Evolutionary conservation across 2,888 invertebrate genomes (phyloP), one percentile per base, ranked within the genome.

Genomic region (Dorcus parallelipipedus): DNA sequence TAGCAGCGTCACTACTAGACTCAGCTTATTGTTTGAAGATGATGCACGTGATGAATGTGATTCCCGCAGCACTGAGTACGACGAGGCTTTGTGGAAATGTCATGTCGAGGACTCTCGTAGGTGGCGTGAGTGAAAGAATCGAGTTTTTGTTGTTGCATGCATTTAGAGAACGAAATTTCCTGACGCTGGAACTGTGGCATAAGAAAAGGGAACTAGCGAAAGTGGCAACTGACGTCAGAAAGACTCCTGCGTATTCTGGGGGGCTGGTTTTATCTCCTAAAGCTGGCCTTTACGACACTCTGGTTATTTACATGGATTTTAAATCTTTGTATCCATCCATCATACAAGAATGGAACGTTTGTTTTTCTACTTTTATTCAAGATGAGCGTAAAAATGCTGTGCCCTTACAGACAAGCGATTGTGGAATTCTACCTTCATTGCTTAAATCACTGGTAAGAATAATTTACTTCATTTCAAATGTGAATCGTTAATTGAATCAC

Each of bases 261-360:
- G 99, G 99, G 67, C 82, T 99, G 47, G 99, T 99, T 1, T 80
- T 99, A 58, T 97, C 98, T 52, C 99, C 99, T 0, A 95, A 96
- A 76, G 91, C 92, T 74, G 99, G 98, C 57, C 95, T 99, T 70
- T 99, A 99, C 76, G 97, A 99, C 75, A 93, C 91, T 76, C 87
- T 89, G 45, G 91, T 99, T 57, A 82, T 99, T 10, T 82, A 99
- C 9, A 93, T 99, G 92, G 99, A 99, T 74, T 99, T 99, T 78
- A 99, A 99, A 81, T 97, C 97, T 0, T 80, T 99, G 56, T 99
- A 99, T 78, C 99, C 99, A 0, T 97, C 97, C 73, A 99, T 99
- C 65, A 99, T 99, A 68, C 98, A 98, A 75, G 99, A 99, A 75
- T 99, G 93, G 76, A 99, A 99, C 77, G 93, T 99, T 67, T 99